A percentile compares a stretch with the other conserved stretches of the same genome.
These are phyloP conservation scores for Dufourea novaeangliae DNA, from an alignment of 1,140 invertebrate genomes.

Conservation along the genomic window DNA sequence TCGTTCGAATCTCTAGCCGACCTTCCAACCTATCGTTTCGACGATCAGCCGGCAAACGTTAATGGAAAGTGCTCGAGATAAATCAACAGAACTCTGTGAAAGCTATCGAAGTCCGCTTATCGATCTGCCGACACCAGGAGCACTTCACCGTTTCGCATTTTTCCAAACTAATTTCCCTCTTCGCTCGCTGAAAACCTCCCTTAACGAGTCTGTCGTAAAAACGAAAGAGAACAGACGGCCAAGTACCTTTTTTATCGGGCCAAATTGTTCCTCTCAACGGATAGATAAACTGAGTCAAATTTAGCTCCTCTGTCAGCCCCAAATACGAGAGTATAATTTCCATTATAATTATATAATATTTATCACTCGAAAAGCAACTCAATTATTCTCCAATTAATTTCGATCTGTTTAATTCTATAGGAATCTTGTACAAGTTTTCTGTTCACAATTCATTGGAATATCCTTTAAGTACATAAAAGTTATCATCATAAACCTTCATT, in stretches of 20 bases:
- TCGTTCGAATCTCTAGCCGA: conserved; percentile 33
- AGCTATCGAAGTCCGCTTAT: conserved; percentile 44
- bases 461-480: no score
- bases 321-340: no score
- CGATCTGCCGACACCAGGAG: conserved; percentile 28
- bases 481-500: no score
- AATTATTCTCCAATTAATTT: no score
- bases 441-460: no score
- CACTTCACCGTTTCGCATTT: conserved; percentile 27
- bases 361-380: no score
- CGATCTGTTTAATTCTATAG: no score
- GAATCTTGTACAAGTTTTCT: no score
- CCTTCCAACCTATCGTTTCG: conserved; percentile 31
- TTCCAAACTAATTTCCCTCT: conserved; percentile 26
- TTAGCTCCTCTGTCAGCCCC: background rate
- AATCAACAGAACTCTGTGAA: conserved; percentile 42
- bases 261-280: background rate
- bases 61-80: conserved; percentile 51
- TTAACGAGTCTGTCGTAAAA: background rate
- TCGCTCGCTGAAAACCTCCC: background rate
- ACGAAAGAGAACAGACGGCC: background rate
- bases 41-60: conserved; percentile 37
- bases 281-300: background rate
- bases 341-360: no score
- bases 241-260: background rate